phyloP scores from a whole-genome alignment of 2,113 vertebrate genomes.

The Cariama cristata region DNA sequence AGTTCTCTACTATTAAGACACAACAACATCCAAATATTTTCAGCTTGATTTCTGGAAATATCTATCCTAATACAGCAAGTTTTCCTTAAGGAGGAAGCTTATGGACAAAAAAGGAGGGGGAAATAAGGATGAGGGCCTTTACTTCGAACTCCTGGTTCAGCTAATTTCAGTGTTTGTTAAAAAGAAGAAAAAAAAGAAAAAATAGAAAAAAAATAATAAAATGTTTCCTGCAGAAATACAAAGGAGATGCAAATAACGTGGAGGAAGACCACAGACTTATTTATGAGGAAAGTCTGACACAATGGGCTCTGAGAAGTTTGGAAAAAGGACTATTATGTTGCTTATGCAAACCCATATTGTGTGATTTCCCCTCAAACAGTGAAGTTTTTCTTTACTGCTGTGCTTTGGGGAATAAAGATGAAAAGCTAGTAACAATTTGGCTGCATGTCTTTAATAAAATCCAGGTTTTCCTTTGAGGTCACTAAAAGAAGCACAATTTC shows the following conservation, averaged over 20 bases:
- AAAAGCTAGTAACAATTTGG: conserved; percentile 61
- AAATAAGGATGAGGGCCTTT: background rate
- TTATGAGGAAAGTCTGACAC: background rate
- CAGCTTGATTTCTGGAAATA: background rate
- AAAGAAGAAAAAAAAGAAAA: background rate
- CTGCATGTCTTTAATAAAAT: conserved; percentile 63
- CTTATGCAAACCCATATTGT: background rate
- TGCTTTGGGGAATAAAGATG: conserved; percentile 65
- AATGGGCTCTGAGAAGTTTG: conserved; percentile 11
- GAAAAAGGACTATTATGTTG: conserved; percentile 35
- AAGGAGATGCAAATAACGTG: conserved; percentile 43
- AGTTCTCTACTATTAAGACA: background rate
- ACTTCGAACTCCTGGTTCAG: background rate
- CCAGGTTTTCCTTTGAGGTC: conserved; percentile 61
- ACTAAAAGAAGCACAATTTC: conserved; percentile 54
- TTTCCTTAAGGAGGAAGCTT: background rate
- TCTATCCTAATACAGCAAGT: background rate
- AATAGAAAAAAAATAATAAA: rapidly evolving
- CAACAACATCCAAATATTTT: background rate
- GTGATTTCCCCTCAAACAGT: conserved; percentile 46
- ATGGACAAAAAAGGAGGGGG: background rate
- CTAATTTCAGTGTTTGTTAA: conserved; percentile 24
- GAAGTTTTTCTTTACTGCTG: conserved; percentile 47
- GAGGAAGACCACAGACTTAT: conserved; percentile 23
- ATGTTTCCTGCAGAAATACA: background rate